Evolutionary conservation across 2,888 invertebrate species (phyloP).

Genomic region (Hyppa rectilinea): DNA sequence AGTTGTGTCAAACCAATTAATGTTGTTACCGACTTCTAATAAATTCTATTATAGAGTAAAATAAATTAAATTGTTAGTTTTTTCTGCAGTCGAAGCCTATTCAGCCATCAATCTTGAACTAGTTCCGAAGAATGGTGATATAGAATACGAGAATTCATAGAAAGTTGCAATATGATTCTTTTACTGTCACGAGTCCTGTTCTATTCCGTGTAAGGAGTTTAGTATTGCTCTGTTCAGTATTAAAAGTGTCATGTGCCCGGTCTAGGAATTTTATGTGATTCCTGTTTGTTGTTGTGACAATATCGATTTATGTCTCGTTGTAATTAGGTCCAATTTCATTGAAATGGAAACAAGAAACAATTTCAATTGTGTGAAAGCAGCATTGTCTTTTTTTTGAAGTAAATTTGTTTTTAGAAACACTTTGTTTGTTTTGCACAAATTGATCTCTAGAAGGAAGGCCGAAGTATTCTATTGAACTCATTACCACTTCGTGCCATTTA

Average conservation of each 20-base stretch:
- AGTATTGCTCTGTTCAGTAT: slow-evolving; percentile 43
- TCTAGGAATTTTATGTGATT: slow-evolving; percentile 27
- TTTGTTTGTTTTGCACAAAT: slow-evolving; percentile 18
- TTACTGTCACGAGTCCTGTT: slow-evolving; percentile 57
- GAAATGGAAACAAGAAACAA: background rate
- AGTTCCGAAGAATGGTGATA: slow-evolving; percentile 39
- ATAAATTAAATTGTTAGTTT: slow-evolving; percentile 57
- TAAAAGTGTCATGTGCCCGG: slow-evolving; percentile 9
- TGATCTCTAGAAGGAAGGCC: slow-evolving; percentile 23
- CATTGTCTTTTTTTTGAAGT: background rate
- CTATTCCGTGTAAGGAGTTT: slow-evolving; percentile 57
- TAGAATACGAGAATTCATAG: slow-evolving; percentile 59
- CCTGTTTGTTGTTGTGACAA: background rate
- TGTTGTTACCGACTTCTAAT: slow-evolving; percentile 21
- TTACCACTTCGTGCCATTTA: slow-evolving; percentile 46
- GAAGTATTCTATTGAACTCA: slow-evolving; percentile 30
- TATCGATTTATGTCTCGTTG: background rate
- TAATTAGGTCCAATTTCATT: background rate
- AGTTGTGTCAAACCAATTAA: slow-evolving; percentile 50
- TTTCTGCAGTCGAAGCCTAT: slow-evolving; percentile 43
- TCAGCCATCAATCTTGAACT: slow-evolving; percentile 56
- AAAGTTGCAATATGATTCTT: slow-evolving; percentile 57
- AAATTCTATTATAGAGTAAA: slow-evolving; percentile 49
- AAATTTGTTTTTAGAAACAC: background rate
- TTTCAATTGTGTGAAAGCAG: background rate